Evolutionary conservation across 2,888 invertebrate species (phyloP).

Genomic region (Hedychridium roseum): DNA sequence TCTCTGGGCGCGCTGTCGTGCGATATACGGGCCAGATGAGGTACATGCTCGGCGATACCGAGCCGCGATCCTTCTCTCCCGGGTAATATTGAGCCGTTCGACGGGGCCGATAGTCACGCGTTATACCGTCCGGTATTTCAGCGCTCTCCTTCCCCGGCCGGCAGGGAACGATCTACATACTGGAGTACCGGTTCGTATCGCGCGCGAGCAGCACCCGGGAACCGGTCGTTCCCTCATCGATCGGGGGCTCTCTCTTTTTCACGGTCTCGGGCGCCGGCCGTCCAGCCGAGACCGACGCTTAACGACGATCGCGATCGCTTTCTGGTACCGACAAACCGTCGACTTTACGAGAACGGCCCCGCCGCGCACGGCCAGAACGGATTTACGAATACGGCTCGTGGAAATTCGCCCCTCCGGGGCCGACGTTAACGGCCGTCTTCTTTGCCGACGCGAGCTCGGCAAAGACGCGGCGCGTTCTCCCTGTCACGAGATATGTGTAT

Average conservation of each 20-base stretch:
- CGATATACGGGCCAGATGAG: no score
- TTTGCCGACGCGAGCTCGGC: no score
- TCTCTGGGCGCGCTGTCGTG: no score
- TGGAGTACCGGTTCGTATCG: conserved; percentile 31
- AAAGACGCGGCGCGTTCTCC: conserved; percentile 12
- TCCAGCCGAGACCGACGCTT: neutral
- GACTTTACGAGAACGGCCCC: conserved; percentile 16
- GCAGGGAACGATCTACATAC: conserved; percentile 29
- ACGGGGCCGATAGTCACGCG: conserved; percentile 7
- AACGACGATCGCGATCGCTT: conserved; percentile 24
- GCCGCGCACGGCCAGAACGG: conserved; percentile 1
- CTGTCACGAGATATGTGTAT: no score
- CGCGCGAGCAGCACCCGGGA: conserved; percentile 15
- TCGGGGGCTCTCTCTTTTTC: conserved; percentile 5
- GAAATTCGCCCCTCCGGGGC: conserved; percentile 23
- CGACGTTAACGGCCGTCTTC: no score
- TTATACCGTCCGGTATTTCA: conserved; percentile 20
- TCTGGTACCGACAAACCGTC: conserved; percentile 7
- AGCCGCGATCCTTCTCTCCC: conserved; percentile 13
- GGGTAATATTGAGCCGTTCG: conserved; percentile 25
- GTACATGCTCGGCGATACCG: conserved; percentile 14
- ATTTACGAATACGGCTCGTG: conserved; percentile 5
- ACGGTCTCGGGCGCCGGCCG: neutral
- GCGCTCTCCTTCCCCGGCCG: no score
- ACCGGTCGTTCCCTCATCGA: conserved; percentile 33